These are phyloP conservation scores for Sylvia atricapilla DNA, from an alignment of 2,113 vertebrate genomes.

Conservation along the genomic window DNA sequence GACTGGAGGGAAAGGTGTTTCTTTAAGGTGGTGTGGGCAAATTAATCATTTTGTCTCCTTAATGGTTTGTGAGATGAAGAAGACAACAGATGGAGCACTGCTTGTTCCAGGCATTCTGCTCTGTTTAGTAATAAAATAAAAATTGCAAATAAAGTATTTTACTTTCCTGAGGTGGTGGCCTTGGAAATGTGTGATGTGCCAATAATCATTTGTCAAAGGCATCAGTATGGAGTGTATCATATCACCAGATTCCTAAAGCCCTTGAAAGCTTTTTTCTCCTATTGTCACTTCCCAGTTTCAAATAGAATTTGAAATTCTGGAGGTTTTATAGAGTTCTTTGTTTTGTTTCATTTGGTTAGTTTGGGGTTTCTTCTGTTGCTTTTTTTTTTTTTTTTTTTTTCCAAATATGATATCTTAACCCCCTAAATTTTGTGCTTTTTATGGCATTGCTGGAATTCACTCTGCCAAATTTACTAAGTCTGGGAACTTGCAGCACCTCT, in stretches of 20 bases:
- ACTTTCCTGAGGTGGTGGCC: not conserved
- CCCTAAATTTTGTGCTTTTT: rapidly evolving
- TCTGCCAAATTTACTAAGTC: not conserved
- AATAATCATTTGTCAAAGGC: not conserved
- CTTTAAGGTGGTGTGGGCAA: not conserved
- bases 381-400: too few relatives aligned
- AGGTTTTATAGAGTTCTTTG: rapidly evolving
- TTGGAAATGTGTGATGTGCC: not conserved
- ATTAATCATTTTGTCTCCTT: not conserved
- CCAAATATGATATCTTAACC: rapidly evolving
- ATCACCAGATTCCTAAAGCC: not conserved
- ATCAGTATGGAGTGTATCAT: not conserved
- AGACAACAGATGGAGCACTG: slow-evolving; percentile 13
- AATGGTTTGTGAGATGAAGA: not conserved
- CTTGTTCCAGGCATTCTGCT: not conserved
- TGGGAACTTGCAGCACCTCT: not conserved
- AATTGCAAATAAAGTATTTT: not conserved
- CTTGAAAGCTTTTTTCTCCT: not conserved
- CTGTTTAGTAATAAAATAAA: not conserved
- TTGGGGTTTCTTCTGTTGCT: not conserved
- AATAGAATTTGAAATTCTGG: not conserved
- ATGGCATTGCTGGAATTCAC: not conserved
- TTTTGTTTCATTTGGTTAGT: not conserved
- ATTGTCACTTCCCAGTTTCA: rapidly evolving
- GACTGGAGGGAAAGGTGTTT: not conserved